Conservation (phyloP, 2,797 vertebrate species). For the Lithobates sylvaticus region DNA sequence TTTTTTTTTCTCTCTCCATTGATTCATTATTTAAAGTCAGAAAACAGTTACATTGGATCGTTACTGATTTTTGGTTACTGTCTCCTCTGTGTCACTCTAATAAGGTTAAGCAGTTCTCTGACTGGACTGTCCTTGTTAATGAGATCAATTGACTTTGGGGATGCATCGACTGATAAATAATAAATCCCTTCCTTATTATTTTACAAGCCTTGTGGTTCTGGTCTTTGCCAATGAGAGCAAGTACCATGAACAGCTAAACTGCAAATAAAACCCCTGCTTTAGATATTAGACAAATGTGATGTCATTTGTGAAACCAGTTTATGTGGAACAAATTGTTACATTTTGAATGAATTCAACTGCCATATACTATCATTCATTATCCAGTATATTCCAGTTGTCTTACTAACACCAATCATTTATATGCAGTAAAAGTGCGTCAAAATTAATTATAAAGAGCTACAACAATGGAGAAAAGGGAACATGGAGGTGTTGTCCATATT, state of each 20-base stretch:
- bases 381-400: neutral
- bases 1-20: conserved; percentile 22
- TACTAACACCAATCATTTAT: neutral
- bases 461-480: no score
- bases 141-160: conserved; percentile 67
- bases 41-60: conserved; percentile 60
- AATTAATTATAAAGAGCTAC: no score
- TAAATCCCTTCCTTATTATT: conserved; percentile 65
- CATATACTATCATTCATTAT: neutral
- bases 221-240: conserved; percentile 55
- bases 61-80: conserved; percentile 53
- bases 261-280: conserved; percentile 39
- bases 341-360: neutral
- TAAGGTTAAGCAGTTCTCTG: conserved; percentile 68
- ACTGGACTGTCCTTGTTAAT: conserved; percentile 65
- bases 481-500: no score
- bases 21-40: conserved; percentile 60
- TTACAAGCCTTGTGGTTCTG: conserved; percentile 54
- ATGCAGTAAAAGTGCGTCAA: neutral
- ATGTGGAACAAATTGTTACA: conserved; percentile 26
- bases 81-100: conserved; percentile 56
- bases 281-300: conserved; percentile 52
- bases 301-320: conserved; percentile 24
- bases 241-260: conserved; percentile 57
- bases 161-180: conserved; percentile 71